phyloP scores from a whole-genome alignment of 35 echinoderm and acorn worm genomes.

The Apostichopus japonicus region DNA sequence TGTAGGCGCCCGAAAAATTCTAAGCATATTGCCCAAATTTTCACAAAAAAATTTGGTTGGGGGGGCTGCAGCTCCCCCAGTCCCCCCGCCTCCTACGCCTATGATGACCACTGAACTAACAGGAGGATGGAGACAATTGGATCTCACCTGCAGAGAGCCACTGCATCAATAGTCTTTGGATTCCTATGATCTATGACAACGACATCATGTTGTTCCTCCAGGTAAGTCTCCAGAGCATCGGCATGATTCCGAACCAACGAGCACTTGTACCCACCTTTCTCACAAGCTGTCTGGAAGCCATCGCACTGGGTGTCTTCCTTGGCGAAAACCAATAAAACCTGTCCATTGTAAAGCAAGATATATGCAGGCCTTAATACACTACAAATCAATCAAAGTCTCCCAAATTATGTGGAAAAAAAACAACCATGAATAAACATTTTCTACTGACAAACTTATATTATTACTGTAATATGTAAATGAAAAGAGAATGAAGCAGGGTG shows the following conservation, averaged over 20 bases:
- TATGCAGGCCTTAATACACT: neutral
- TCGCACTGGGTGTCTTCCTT: conserved; percentile 97
- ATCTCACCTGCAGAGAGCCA: conserved; percentile 86
- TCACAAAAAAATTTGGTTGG: too few species aligned
- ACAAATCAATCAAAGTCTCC: too few species aligned
- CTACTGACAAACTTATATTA: too few species aligned
- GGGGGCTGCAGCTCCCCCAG: too few species aligned
- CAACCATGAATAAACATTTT: too few species aligned
- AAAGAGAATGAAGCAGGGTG: too few species aligned
- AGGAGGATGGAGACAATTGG: neutral
- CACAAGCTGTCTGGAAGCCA: conserved; percentile 88
- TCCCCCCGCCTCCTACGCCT: too few species aligned
- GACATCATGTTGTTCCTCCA: conserved; percentile 94
- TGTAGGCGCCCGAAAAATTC: too few species aligned
- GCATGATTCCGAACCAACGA: conserved; percentile 77
- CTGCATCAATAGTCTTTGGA: conserved; percentile 87
- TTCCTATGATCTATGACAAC: conserved; percentile 91
- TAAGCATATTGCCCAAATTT: too few species aligned
- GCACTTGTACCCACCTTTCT: conserved; percentile 98
- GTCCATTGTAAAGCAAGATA: neutral
- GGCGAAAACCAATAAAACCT: conserved; percentile 95
- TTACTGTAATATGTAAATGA: too few species aligned
- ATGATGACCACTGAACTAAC: too few species aligned
- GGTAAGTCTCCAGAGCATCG: conserved; percentile 86
- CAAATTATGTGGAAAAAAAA: too few species aligned